Conservation (phyloP, 2,797 vertebrate species). For the Lates japonicus region DNA sequence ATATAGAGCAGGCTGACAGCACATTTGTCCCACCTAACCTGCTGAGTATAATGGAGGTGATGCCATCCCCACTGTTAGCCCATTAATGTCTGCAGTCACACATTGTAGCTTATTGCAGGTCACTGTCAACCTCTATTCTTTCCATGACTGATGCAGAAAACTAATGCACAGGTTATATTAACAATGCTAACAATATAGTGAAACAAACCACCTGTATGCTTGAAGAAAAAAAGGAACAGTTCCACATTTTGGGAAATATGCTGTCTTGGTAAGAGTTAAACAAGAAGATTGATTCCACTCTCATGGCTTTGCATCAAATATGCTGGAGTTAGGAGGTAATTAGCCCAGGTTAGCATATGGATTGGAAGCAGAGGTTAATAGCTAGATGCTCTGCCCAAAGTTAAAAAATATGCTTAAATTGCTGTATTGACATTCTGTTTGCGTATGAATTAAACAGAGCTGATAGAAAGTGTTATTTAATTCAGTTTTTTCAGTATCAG, state of each 20-base stretch:
- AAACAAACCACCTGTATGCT: not conserved
- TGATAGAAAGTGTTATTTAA: not conserved
- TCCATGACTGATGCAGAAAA: not conserved
- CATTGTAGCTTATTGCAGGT: slow-evolving; percentile 2
- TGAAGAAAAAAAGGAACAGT: not conserved
- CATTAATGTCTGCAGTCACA: slow-evolving; percentile 29
- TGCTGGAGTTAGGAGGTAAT: not conserved
- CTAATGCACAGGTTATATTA: not conserved
- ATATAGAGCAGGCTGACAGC: slow-evolving; percentile 45
- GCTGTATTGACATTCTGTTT: not conserved
- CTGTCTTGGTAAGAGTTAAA: not conserved
- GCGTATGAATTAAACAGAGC: not conserved
- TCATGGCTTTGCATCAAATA: not conserved
- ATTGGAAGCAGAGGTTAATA: not conserved
- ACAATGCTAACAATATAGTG: not conserved
- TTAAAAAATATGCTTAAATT: not conserved
- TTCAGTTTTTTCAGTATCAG: too few relatives aligned
- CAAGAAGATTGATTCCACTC: not conserved
- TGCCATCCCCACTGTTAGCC: slow-evolving; percentile 25
- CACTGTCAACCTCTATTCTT: slow-evolving; percentile 5
- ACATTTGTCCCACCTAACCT: slow-evolving; percentile 29
- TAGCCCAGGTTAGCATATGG: not conserved
- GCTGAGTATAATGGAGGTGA: slow-evolving; percentile 41
- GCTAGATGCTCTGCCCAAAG: not conserved
- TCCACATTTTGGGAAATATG: not conserved